These are phyloP conservation scores for Brassicogethes aeneus DNA, from an alignment of 2,888 invertebrate species.

Conservation along the genomic window DNA sequence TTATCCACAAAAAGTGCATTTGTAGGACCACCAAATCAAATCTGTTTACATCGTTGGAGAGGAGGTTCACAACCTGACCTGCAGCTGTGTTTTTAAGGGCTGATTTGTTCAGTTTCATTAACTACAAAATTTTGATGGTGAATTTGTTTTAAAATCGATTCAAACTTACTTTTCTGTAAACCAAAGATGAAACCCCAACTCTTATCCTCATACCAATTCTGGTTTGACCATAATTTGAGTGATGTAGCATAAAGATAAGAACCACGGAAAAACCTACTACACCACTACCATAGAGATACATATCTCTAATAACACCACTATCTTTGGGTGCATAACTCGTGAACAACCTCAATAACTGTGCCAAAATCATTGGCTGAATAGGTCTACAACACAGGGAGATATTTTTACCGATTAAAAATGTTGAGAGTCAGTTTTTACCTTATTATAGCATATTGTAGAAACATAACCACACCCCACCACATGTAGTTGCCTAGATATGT, in stretches of 20 bases:
- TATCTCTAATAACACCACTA: conserved; percentile 43
- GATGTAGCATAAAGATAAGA: conserved; percentile 51
- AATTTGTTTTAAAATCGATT: background rate
- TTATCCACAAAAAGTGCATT: conserved; percentile 70
- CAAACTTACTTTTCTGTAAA: conserved; percentile 83
- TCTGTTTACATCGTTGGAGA: conserved; percentile 77
- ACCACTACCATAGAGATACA: conserved; percentile 48
- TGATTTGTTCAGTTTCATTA: conserved; percentile 52
- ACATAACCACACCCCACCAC: conserved; percentile 13
- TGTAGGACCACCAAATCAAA: conserved; percentile 63
- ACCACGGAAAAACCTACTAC: conserved; percentile 45
- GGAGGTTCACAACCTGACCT: conserved; percentile 73
- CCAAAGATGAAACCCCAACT: conserved; percentile 65
- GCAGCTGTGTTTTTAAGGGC: conserved; percentile 73
- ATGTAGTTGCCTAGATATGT: conserved; percentile 13
- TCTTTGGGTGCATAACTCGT: conserved; percentile 42
- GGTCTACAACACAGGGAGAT: conserved; percentile 40
- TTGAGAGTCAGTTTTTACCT: too few species aligned
- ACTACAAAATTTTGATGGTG: conserved; percentile 30
- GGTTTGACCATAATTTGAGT: conserved; percentile 51
- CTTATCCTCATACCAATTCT: conserved; percentile 68
- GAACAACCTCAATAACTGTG: conserved; percentile 15
- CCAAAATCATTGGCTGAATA: conserved; percentile 25
- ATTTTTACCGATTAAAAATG: too few species aligned
- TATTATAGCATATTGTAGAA: conserved; percentile 10